Base-by-base conservation (phyloP, 2,888 invertebrate species). In the Willowsia nigromaculata region DNA sequence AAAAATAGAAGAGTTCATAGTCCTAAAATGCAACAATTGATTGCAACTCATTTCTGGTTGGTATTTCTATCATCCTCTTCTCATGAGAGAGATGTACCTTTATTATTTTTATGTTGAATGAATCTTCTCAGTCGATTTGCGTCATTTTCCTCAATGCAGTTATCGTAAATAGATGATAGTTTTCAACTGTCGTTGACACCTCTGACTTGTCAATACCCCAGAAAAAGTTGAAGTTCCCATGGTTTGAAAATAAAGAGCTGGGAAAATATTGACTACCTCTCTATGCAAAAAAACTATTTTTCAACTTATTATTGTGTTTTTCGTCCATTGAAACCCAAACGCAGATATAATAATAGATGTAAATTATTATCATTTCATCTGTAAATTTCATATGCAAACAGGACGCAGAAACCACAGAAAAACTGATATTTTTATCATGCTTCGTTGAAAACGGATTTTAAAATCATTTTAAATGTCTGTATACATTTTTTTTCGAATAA, bases 161-260 rank as follows among this genome's bases (percentile, higher is more conserved):
- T 68, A 47, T 53, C 9, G 53, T 62, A 59, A 81, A 81, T 62
- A 83, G 53, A 83, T n/a, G n/a, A n/a, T 53, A 65, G 47, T 78
- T 65, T 78, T 85, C 65, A 86, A 86, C 86, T 86, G 86, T 86
- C 86, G 86, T 86, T 86, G 86, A 86, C 86, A 80, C 50, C 53
- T 78, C 62, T 27, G 18, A 76, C 59, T 56, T 85, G 85, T 85
- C 85, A 85, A 85, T 85, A 85, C 37, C 25, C n/a, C 6, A 13
- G 22, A 71, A 83, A 83, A 83, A 82, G 53, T 25, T 27, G 47
- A 50, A 40, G 43, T 83, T 83, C 82, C 82, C 82, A 83, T 81
- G 15, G 47, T n/a, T 27, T 15, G 1, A 81, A 81, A 27, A 62
- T 33, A 65, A 30, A 33, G 18, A 50, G 50, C 5, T 83, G 83